Percentiles rank a stretch among this genome's conserved stretches.
Conservation (phyloP, 2,797 vertebrate genomes). For the Cirrhinus mrigala region DNA sequence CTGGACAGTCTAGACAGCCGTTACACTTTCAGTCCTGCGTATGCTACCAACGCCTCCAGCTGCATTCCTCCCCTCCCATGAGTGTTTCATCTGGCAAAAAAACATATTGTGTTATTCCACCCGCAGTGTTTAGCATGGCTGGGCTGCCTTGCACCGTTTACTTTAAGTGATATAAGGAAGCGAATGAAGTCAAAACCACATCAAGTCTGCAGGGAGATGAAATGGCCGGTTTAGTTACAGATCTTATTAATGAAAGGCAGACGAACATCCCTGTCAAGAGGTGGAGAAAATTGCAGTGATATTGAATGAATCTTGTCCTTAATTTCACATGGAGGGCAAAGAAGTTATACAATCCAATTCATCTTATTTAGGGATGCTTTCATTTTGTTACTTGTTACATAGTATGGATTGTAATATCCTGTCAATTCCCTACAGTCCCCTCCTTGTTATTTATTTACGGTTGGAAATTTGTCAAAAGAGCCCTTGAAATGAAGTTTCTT, state of each 20-base stretch:
- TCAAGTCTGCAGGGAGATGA: conserved; percentile 23
- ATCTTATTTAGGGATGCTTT: conserved; percentile 22
- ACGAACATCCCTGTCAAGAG: conserved; percentile 31
- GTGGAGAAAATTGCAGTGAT: conserved; percentile 24
- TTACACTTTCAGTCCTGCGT: conserved; percentile 49
- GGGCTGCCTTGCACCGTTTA: background rate
- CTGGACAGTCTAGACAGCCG: conserved; percentile 52
- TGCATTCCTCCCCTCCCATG: conserved; percentile 34
- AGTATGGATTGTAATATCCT: conserved; percentile 13
- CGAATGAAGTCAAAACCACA: conserved; percentile 16
- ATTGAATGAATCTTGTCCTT: conserved; percentile 22
- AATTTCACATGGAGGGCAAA: conserved; percentile 28
- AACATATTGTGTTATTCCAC: conserved; percentile 44
- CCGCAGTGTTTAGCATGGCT: conserved; percentile 34
- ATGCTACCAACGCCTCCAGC: conserved; percentile 27
- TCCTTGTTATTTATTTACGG: background rate
- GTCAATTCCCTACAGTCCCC: background rate
- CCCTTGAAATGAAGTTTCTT: background rate
- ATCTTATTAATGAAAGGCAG: conserved; percentile 24
- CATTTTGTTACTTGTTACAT: conserved; percentile 26
- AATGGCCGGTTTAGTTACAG: conserved; percentile 32
- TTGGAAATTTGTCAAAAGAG: background rate
- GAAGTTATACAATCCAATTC: background rate
- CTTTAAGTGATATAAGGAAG: conserved; percentile 16
- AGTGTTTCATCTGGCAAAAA: conserved; percentile 49